Conservation (phyloP, 2,113 vertebrate species). For the Ciconia boyciana region DNA sequence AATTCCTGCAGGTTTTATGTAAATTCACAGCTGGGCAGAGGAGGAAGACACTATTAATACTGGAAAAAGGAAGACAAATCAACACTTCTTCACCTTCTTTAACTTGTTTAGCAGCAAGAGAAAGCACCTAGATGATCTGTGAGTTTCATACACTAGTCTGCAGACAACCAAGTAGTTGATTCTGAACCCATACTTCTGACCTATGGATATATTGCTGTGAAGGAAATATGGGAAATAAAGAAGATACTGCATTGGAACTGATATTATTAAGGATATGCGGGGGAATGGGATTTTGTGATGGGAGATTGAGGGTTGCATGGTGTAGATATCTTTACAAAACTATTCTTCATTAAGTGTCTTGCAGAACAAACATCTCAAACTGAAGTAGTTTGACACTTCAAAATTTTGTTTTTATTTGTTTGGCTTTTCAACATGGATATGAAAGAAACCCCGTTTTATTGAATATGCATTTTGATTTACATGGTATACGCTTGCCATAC, state of each 20-base stretch:
- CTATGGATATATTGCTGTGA: neutral
- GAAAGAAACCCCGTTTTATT: neutral
- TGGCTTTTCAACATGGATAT: neutral
- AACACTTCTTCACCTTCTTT: neutral
- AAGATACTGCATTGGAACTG: neutral
- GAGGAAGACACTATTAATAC: neutral
- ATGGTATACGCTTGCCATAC: neutral
- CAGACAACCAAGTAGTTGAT: neutral
- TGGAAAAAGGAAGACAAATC: neutral
- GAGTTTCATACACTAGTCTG: neutral
- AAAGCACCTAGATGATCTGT: neutral
- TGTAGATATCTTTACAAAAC: neutral
- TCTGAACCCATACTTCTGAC: neutral
- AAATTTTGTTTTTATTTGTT: neutral
- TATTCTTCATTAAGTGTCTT: neutral
- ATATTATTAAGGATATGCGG: neutral
- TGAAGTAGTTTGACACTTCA: neutral
- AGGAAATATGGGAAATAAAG: neutral
- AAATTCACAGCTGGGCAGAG: neutral
- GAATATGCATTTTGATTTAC: neutral
- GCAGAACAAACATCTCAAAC: neutral
- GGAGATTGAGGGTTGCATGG: neutral
- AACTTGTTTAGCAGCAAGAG: neutral
- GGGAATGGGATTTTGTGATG: neutral
- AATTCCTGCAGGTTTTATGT: neutral